Conservation (phyloP, 2,797 vertebrate species). For the Arnoldichthys spilopterus region DNA sequence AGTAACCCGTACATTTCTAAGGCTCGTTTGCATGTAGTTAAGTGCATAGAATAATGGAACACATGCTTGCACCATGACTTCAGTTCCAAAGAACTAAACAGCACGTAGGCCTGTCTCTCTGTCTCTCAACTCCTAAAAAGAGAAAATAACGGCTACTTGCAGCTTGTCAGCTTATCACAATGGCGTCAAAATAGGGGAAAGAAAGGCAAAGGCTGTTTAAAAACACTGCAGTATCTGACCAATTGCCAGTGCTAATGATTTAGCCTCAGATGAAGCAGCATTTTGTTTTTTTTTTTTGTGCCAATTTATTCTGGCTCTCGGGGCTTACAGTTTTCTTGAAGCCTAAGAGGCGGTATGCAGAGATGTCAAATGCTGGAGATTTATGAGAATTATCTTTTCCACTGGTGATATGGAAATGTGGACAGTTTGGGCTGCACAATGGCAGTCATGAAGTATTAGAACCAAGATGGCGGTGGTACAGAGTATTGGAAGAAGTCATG, state of each 20-base stretch:
- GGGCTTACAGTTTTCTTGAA: conserved; percentile 24
- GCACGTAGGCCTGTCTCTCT: background rate
- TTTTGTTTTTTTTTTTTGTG: background rate
- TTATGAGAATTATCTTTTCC: conserved; percentile 31
- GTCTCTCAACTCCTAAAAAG: conserved; percentile 11
- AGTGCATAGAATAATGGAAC: conserved; percentile 17
- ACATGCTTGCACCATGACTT: conserved; percentile 21
- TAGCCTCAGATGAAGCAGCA: conserved; percentile 13
- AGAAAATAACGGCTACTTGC: background rate
- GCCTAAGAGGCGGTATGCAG: conserved; percentile 6
- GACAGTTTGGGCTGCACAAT: conserved; percentile 9
- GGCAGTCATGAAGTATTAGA: conserved; percentile 31
- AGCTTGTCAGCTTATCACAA: conserved; percentile 10
- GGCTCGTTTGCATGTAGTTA: conserved; percentile 24
- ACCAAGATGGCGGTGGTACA: conserved; percentile 19
- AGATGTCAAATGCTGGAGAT: conserved; percentile 26
- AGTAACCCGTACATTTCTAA: conserved; percentile 26
- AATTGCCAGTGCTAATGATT: conserved; percentile 16
- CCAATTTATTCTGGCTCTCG: conserved; percentile 28
- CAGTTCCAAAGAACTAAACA: conserved; percentile 15
- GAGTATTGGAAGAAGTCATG: conserved; percentile 29
- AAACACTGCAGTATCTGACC: conserved; percentile 7
- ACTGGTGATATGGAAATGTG: conserved; percentile 41
- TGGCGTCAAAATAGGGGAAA: background rate
- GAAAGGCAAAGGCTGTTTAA: conserved; percentile 4